Evolutionary conservation across 2,888 invertebrate genomes (phyloP).

Genomic region (Drosophila eohydei): DNA sequence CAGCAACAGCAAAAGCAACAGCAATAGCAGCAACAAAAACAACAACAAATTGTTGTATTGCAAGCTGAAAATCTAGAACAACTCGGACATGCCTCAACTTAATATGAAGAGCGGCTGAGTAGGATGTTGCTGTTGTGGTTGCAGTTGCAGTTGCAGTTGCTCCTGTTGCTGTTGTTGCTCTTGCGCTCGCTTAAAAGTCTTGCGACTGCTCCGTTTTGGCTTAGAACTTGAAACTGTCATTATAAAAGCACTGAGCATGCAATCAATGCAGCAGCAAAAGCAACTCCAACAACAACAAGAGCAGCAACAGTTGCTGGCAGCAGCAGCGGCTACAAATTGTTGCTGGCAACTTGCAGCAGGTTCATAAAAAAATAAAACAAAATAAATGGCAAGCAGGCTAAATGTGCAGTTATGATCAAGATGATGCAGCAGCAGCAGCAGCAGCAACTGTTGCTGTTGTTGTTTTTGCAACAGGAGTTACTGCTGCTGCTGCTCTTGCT

Average conservation of each 20-base stretch:
- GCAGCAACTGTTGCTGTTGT: conserved; percentile 11
- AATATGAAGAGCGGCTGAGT: conserved; percentile 57
- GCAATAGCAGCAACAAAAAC: conserved; percentile 46
- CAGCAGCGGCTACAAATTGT: conserved; percentile 42
- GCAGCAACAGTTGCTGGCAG: conserved; percentile 12
- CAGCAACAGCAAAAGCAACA: conserved; percentile 51
- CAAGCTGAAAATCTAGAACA: conserved; percentile 71
- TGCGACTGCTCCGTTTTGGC: conserved; percentile 66
- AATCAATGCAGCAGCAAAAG: conserved; percentile 67
- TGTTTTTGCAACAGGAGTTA: conserved; percentile 8
- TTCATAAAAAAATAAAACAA: conserved; percentile 70
- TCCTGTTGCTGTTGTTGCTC: conserved; percentile 26
- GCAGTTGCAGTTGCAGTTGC: conserved; percentile 19
- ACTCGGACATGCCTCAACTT: conserved; percentile 76
- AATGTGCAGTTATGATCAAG: conserved; percentile 79
- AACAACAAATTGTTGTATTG: conserved; percentile 59
- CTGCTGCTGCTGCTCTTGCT: conserved; percentile 23
- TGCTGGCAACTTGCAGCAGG: conserved; percentile 45
- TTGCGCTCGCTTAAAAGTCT: conserved; percentile 5
- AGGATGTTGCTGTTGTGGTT: conserved; percentile 54
- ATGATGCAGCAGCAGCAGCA: conserved; percentile 47
- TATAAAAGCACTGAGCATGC: conserved; percentile 79
- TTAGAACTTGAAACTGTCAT: conserved; percentile 81
- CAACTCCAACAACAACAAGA: conserved; percentile 46
- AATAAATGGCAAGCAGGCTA: conserved; percentile 75